Conservation (phyloP, 2,888 invertebrate species). For the Schizaphis graminum region DNA sequence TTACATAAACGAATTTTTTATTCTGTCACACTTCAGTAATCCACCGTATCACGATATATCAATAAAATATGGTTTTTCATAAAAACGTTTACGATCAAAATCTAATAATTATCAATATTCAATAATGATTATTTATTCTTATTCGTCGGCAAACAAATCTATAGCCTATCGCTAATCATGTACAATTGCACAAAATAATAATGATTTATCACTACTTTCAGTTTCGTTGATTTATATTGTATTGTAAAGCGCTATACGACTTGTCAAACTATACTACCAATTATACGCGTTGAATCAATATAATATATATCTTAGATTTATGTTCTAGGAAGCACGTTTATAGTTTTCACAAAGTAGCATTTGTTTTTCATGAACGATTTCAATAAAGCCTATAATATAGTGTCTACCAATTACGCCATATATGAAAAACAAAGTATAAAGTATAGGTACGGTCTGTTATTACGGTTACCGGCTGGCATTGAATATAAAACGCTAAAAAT, state of each 20-base stretch:
- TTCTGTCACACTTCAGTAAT: not conserved
- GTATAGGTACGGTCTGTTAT: not conserved
- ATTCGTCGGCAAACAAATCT: not conserved
- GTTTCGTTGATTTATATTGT: slow-evolving; percentile 39
- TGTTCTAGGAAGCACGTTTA: slow-evolving; percentile 18
- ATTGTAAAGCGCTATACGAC: not conserved
- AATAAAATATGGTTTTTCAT: not conserved
- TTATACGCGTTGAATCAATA: slow-evolving; percentile 20
- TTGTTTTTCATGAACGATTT: slow-evolving; percentile 39
- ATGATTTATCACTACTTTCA: not conserved
- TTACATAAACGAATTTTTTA: not conserved
- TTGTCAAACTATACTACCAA: slow-evolving; percentile 7
- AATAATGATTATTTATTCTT: not conserved
- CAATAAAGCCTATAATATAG: slow-evolving; percentile 13
- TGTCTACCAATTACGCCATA: slow-evolving; percentile 32
- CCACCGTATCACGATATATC: not conserved
- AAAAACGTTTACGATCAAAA: not conserved
- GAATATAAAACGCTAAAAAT: slow-evolving; percentile 10
- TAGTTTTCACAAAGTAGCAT: slow-evolving; percentile 31
- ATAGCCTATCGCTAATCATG: not conserved
- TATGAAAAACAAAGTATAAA: slow-evolving; percentile 28
- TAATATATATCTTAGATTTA: slow-evolving; percentile 37
- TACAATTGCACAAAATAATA: not conserved
- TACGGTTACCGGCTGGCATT: slow-evolving; percentile 49
- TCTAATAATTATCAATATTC: not conserved